A percentile compares a stretch with the other conserved stretches of the same genome.
Conservation (phyloP, 1,140 invertebrate genomes). For the Drosophila asahinai region DNA sequence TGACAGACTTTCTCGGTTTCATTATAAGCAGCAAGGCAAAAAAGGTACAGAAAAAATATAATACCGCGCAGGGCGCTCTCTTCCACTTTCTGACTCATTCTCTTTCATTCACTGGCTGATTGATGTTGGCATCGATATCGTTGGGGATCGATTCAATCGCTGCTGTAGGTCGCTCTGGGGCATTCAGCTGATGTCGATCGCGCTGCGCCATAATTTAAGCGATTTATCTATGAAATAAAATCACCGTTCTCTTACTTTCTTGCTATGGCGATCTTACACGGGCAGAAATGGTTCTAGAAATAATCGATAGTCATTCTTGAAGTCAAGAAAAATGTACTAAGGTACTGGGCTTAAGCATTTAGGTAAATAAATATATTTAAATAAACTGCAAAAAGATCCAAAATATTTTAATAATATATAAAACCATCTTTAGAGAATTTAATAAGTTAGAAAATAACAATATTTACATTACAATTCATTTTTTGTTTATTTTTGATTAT, state of each 20-base stretch:
- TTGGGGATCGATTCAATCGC: conserved; percentile 64
- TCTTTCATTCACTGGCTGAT: conserved; percentile 52
- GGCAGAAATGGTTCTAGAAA: neutral
- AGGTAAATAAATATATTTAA: neutral
- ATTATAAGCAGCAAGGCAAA: conserved; percentile 17
- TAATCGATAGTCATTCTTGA: neutral
- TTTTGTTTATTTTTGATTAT: neutral
- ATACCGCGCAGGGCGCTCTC: conserved; percentile 11
- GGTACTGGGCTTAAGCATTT: no score
- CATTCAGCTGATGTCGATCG: conserved; percentile 61
- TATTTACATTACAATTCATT: neutral
- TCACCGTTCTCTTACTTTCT: conserved; percentile 70
- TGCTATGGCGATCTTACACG: conserved; percentile 9
- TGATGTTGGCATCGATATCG: conserved; percentile 67
- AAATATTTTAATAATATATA: no score
- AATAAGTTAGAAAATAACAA: neutral
- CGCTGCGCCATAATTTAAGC: conserved; percentile 83
- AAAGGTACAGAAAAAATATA: neutral
- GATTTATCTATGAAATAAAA: conserved; percentile 84
- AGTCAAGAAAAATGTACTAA: neutral
- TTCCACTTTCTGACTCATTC: conserved; percentile 20
- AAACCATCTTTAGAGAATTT: neutral
- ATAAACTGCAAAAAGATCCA: no score
- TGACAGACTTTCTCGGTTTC: conserved; percentile 66
- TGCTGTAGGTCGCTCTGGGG: conserved; percentile 81